These are phyloP conservation scores for Labrus mixtus DNA, from an alignment of 2,113 vertebrate species.

Conservation along the genomic window DNA sequence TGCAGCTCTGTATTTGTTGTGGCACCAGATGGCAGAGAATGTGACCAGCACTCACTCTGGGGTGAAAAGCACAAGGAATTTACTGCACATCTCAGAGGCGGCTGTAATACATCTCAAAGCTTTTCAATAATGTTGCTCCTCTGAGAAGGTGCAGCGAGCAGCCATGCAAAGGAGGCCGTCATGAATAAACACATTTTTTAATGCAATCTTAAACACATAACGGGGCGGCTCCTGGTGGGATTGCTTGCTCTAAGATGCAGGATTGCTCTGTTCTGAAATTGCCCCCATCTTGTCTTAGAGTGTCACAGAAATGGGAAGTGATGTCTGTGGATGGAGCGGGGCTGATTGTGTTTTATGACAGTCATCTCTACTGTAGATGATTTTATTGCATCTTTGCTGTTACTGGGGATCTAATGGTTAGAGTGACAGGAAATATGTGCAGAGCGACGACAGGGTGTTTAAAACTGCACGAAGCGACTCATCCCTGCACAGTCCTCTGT, in stretches of 20 bases:
- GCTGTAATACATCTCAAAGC: constrained; percentile 44
- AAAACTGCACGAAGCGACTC: neutral
- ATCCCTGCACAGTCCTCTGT: neutral
- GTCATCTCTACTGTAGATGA: neutral
- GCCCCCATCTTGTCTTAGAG: neutral
- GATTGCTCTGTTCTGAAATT: constrained; percentile 10
- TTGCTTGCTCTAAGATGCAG: neutral
- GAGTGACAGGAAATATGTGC: constrained; percentile 9
- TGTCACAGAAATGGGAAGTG: neutral
- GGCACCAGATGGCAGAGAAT: constrained; percentile 40
- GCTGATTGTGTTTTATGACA: constrained; percentile 15
- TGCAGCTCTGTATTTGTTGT: constrained; percentile 38
- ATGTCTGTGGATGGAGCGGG: neutral
- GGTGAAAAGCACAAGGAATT: constrained; percentile 45
- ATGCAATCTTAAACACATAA: constrained; percentile 56
- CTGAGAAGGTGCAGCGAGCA: constrained; percentile 46
- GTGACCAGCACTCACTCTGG: constrained; percentile 42
- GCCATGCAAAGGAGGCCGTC: constrained; percentile 57
- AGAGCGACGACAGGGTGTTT: neutral
- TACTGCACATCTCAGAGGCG: constrained; percentile 49
- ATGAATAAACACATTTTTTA: constrained; percentile 72
- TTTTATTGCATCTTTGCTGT: constrained; percentile 11
- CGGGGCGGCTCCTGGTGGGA: constrained; percentile 33
- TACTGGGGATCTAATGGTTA: neutral
- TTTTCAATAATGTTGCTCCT: constrained; percentile 64